These are phyloP conservation scores for Drosophila pegasa DNA, from an alignment of 2,888 invertebrate genomes.

Conservation along the genomic window DNA sequence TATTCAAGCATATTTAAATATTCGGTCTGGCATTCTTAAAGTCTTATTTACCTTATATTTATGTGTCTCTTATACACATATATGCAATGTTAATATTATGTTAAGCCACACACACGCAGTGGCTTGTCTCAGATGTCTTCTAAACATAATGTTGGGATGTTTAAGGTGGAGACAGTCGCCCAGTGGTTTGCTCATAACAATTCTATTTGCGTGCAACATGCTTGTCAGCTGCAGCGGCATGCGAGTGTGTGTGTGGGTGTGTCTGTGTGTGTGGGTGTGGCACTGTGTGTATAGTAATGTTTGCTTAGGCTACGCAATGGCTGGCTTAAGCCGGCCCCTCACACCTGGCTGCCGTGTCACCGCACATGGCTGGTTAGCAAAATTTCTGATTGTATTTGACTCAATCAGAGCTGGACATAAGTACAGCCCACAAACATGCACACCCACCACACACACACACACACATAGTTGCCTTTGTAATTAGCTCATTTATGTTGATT, in stretches of 20 bases:
- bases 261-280: not conserved
- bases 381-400: conserved; percentile 52
- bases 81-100: not conserved
- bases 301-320: conserved; percentile 42
- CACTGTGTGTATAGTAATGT: conserved; percentile 27
- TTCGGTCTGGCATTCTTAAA: not conserved
- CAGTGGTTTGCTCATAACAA: conserved; percentile 60
- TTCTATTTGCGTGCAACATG: conserved; percentile 45
- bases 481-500: conserved; percentile 78
- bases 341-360: conserved; percentile 18
- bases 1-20: no score
- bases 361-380: conserved; percentile 62
- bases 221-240: conserved; percentile 58
- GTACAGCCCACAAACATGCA: conserved; percentile 7
- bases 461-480: conserved; percentile 36
- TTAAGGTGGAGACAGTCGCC: conserved; percentile 7
- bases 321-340: conserved; percentile 11
- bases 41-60: not conserved
- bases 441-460: not conserved
- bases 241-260: not conserved
- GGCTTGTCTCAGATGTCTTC: conserved; percentile 1
- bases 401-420: conserved; percentile 61
- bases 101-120: not conserved
- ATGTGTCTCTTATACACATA: not conserved
- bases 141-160: conserved; percentile 4